These are phyloP conservation scores for Ploceus nigricollis DNA, from an alignment of 2,113 vertebrate genomes.

Conservation along the genomic window DNA sequence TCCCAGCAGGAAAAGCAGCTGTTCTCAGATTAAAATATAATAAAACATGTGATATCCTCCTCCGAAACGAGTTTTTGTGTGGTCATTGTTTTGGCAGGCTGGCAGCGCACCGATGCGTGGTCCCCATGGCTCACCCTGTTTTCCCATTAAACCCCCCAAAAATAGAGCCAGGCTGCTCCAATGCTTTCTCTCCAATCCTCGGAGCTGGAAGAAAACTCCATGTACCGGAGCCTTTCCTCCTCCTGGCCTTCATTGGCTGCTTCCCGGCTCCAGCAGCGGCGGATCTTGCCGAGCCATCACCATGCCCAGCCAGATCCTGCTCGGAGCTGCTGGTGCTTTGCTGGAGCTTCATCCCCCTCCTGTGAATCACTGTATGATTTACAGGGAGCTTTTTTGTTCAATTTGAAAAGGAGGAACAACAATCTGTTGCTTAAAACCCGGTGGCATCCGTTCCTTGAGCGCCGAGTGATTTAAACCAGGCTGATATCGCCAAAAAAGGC, in stretches of 20 bases:
- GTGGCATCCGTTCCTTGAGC: slow-evolving; percentile 59
- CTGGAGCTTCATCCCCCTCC: background rate
- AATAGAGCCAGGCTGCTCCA: background rate
- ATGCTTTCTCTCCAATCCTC: rapidly evolving
- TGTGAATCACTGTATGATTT: background rate
- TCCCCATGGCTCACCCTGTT: background rate
- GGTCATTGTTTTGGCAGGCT: slow-evolving; percentile 11
- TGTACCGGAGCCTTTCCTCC: background rate
- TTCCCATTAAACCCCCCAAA: background rate
- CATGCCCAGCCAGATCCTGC: background rate
- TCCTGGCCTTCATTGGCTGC: background rate
- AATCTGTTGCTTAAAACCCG: slow-evolving; percentile 42
- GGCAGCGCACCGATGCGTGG: rapidly evolving
- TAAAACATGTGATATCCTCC: slow-evolving; percentile 52
- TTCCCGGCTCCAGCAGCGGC: background rate
- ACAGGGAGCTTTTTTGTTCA: background rate
- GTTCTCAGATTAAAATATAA: slow-evolving; percentile 9
- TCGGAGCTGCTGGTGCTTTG: background rate
- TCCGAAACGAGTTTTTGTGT: background rate
- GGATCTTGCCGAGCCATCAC: background rate
- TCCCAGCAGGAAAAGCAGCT: slow-evolving; percentile 19
- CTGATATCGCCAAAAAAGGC: slow-evolving; percentile 51
- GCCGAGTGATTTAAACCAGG: slow-evolving; percentile 58
- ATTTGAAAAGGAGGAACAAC: background rate
- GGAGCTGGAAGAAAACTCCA: background rate